Conservation (phyloP, 2,888 invertebrate species). For the Sarcophaga rosellei region DNA sequence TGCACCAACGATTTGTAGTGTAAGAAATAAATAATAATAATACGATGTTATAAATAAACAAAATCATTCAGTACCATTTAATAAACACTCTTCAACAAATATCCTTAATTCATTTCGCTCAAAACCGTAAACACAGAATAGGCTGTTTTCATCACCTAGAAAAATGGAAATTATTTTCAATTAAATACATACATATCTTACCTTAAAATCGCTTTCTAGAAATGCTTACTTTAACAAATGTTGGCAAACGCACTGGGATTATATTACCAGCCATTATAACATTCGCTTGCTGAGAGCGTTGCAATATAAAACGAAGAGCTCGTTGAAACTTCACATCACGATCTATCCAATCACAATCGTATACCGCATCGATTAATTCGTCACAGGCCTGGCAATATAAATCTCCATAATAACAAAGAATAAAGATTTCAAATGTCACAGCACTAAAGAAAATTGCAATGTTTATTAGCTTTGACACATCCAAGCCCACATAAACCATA, state of each 20-base stretch:
- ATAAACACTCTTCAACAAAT: too few species aligned
- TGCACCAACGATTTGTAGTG: too few species aligned
- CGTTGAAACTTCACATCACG: conserved; percentile 81
- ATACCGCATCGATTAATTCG: conserved; percentile 81
- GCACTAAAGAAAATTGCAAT: conserved; percentile 76
- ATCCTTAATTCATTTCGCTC: conserved; percentile 65
- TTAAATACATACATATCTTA: background rate
- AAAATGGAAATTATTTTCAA: background rate
- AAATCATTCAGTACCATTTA: too few species aligned
- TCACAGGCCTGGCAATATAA: conserved; percentile 82
- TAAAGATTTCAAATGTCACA: conserved; percentile 82
- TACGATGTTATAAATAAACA: too few species aligned
- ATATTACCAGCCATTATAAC: conserved; percentile 82
- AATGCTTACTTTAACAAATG: conserved; percentile 81
- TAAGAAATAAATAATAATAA: too few species aligned
- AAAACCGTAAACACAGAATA: conserved; percentile 76
- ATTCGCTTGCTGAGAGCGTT: conserved; percentile 82
- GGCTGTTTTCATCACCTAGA: conserved; percentile 75
- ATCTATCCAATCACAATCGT: conserved; percentile 83
- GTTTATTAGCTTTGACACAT: conserved; percentile 65
- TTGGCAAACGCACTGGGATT: conserved; percentile 82
- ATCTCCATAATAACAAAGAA: conserved; percentile 83
- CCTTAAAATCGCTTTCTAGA: conserved; percentile 45
- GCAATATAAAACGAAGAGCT: conserved; percentile 81
- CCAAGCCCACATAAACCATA: conserved; percentile 76